Evolutionary conservation across 2,888 invertebrate genomes (phyloP).

Genomic region (Ligdia adustata): DNA sequence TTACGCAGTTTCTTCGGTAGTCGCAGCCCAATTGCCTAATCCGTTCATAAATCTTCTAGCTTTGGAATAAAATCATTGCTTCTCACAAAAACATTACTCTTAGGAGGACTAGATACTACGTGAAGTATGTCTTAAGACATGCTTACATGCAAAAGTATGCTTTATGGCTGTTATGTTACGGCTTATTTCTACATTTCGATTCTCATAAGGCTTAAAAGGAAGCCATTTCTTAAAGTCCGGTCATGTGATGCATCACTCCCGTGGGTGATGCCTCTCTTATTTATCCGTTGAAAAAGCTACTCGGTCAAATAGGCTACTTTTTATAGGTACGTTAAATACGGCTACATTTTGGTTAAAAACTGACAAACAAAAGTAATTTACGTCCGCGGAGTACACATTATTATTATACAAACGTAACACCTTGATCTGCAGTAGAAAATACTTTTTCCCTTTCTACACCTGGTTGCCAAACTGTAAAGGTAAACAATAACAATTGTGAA

Average conservation of each 20-base stretch:
- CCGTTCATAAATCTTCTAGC: slow-evolving; percentile 29
- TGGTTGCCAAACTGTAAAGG: no score
- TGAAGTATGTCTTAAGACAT: not conserved
- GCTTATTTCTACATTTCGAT: slow-evolving; percentile 7
- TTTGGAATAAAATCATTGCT: slow-evolving; percentile 44
- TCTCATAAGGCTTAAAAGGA: slow-evolving; percentile 20
- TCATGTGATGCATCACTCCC: slow-evolving; percentile 60
- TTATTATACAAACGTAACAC: no score
- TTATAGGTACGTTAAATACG: no score
- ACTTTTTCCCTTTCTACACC: no score
- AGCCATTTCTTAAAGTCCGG: slow-evolving; percentile 36
- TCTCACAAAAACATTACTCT: slow-evolving; percentile 39
- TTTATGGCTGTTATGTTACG: slow-evolving; percentile 5
- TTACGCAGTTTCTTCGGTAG: slow-evolving; percentile 7
- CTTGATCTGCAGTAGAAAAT: no score
- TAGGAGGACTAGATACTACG: slow-evolving; percentile 19
- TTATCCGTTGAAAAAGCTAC: slow-evolving; percentile 50
- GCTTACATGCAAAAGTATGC: slow-evolving; percentile 26
- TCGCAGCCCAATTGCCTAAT: slow-evolving; percentile 27
- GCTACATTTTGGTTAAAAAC: no score
- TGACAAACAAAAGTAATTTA: no score
- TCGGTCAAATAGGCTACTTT: slow-evolving; percentile 36
- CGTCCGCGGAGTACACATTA: no score
- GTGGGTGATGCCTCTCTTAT: slow-evolving; percentile 48
- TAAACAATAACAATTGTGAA: no score